These are phyloP conservation scores for Neosalanx taihuensis DNA, from an alignment of 2,797 vertebrate genomes.

Conservation along the genomic window DNA sequence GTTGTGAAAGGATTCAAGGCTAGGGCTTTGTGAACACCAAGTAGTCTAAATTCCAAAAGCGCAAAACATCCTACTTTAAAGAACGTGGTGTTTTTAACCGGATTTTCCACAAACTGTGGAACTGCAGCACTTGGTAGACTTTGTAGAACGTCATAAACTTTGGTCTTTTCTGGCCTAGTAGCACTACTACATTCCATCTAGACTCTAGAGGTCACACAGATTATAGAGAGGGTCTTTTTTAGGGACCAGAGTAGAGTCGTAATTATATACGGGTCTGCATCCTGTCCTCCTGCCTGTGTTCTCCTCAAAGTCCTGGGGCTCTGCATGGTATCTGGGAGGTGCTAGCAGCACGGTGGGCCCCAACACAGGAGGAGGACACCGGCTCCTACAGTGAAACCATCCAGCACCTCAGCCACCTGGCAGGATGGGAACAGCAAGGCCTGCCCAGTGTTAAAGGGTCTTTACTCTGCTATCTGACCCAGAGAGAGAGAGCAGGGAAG, in stretches of 20 bases:
- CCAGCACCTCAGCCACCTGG: too few species aligned
- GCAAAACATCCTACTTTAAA: constrained; percentile 46
- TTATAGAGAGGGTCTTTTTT: constrained; percentile 31
- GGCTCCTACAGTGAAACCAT: too few species aligned
- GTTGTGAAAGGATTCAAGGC: constrained; percentile 40
- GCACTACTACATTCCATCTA: too few species aligned
- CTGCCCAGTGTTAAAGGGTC: too few species aligned
- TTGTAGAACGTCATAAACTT: constrained; percentile 39
- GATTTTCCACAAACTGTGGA: constrained; percentile 44
- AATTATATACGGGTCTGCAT: constrained; percentile 54
- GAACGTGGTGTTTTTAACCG: constrained; percentile 47
- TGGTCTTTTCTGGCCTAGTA: constrained; percentile 13
- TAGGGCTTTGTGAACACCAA: constrained; percentile 33
- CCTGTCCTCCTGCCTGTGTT: constrained; percentile 29
- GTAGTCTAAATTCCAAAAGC: constrained; percentile 42
- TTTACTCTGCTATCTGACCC: not conserved
- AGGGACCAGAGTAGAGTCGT: constrained; percentile 53
- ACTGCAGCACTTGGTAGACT: constrained; percentile 5
- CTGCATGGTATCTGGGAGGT: constrained; percentile 44
- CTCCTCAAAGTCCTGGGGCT: not conserved
- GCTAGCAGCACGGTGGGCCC: constrained; percentile 23
- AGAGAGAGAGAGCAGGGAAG: not conserved
- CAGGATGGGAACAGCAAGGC: too few species aligned
- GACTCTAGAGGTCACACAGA: constrained; percentile 36
- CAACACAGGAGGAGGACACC: not conserved